Evolutionary conservation across 92 coral and sea anemone genomes (phyloP).

Genomic region (Anthopleura xanthogrammica): DNA sequence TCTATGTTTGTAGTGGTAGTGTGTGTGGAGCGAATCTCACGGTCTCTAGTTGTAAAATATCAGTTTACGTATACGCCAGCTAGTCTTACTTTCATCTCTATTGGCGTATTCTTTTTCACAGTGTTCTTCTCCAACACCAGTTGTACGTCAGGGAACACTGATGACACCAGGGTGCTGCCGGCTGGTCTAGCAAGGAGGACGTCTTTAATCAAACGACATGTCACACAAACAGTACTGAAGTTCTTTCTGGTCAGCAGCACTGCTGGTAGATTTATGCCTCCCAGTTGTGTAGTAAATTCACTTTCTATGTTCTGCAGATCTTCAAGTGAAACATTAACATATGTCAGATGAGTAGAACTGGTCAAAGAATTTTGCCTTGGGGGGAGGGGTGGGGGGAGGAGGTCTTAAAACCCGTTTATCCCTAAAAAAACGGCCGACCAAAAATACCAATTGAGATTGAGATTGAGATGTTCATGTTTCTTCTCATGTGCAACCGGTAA

Average conservation of each 20-base stretch:
- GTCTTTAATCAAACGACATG: constrained; percentile 17
- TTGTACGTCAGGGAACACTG: constrained; percentile 4
- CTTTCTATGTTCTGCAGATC: not conserved
- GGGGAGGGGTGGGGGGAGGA: too few species aligned
- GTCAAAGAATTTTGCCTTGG: too few species aligned
- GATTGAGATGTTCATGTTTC: too few species aligned
- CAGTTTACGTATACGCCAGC: too few species aligned
- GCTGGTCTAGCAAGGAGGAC: not conserved
- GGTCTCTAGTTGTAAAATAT: not conserved
- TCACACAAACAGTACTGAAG: constrained; percentile 14
- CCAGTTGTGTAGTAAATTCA: not conserved
- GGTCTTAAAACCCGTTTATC: too few species aligned
- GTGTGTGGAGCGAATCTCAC: too few species aligned
- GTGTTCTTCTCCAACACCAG: constrained; percentile 9
- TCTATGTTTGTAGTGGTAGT: too few species aligned
- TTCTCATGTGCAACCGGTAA: too few species aligned
- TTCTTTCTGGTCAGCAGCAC: constrained; percentile 13
- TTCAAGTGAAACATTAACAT: not conserved
- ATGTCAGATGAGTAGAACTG: too few species aligned
- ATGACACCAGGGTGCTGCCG: constrained; percentile 8
- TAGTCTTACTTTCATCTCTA: not conserved
- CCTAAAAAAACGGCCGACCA: too few species aligned
- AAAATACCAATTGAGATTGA: too few species aligned
- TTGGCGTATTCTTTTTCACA: not conserved
- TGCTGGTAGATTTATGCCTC: constrained; percentile 7